These are phyloP conservation scores for Nomada flava DNA, from an alignment of 2,888 invertebrate genomes.

Conservation along the genomic window DNA sequence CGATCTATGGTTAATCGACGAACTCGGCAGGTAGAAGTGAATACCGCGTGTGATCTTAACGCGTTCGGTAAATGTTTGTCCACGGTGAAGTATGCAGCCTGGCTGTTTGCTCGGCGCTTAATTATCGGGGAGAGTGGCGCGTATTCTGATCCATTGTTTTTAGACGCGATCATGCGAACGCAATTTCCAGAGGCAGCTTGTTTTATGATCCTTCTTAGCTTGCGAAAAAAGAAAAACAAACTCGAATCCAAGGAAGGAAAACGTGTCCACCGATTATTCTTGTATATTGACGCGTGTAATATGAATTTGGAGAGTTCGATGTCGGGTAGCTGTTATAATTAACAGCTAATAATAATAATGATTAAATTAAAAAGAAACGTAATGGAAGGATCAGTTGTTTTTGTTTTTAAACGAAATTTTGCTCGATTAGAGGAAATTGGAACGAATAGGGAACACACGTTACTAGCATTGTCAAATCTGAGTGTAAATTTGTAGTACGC, in stretches of 20 bases:
- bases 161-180: background rate
- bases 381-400: no score
- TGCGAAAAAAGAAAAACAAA: background rate
- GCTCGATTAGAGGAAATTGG: background rate
- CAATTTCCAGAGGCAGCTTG: background rate
- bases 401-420: background rate
- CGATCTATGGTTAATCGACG: constrained; percentile 2
- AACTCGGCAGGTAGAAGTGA: background rate
- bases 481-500: constrained; percentile 43
- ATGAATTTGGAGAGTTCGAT: no score
- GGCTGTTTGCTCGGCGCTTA: constrained; percentile 30
- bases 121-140: constrained; percentile 16
- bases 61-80: constrained; percentile 38
- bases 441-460: background rate
- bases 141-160: constrained; percentile 29
- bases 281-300: no score
- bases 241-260: no score
- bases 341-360: no score
- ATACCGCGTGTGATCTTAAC: constrained; percentile 25
- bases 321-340: no score
- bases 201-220: background rate
- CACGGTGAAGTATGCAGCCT: background rate
- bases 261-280: no score
- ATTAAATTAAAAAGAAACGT: no score
- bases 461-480: background rate